Base-by-base conservation (phyloP, 2,113 vertebrate genomes). In the Pholis gunnellus region DNA sequence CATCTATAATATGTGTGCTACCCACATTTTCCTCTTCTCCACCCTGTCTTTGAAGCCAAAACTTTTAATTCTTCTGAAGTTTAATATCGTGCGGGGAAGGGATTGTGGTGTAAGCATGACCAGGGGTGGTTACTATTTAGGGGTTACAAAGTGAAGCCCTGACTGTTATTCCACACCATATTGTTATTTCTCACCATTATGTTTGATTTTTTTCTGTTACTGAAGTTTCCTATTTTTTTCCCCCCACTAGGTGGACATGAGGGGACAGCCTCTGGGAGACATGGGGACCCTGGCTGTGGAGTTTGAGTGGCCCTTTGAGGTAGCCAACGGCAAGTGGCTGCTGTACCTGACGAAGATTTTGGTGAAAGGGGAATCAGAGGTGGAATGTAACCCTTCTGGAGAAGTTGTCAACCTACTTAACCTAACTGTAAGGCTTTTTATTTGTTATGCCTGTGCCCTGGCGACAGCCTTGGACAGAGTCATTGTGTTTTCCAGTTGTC, bases 321-420 rank as follows among this genome's bases (percentile, higher is more conserved):
- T 97, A 9, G 44, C 90, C 90, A 99, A 97, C 0, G 97, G 97
- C 56, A 99, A 99, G 66, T 99, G 98, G 98, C 94, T 99, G 72
- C 95, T 99, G 10, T 99, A 99, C 85, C 96, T 97, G 72, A 97
- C 97, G 0, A 95, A 96, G 91, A 96, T 99, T 77, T 81, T 95
- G 0, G 57, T 97, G 42, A 91, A 67, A 2, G 89, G 94, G 61
- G 92, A 95, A 0, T 90, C 92, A 8, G 93, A 92, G 78, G 90
- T 84, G 20, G 89, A 81, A n/a, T 99, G 98, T 25, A 85, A 65
- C 1, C 97, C 98, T 2, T 86, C 95, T 0, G 96, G 95, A 63
- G 84, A 91, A 0, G n/a, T 97, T 2, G 83, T 99, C 88, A 98
- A 99, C 91, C 87, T 81, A 13, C 96, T 96, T 40, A 97, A 97